A percentile compares a stretch with the other conserved stretches of the same genome.
Evolutionary conservation across 92 coral and sea anemone genomes (phyloP).

Genomic region (Parazoanthus swiftii): DNA sequence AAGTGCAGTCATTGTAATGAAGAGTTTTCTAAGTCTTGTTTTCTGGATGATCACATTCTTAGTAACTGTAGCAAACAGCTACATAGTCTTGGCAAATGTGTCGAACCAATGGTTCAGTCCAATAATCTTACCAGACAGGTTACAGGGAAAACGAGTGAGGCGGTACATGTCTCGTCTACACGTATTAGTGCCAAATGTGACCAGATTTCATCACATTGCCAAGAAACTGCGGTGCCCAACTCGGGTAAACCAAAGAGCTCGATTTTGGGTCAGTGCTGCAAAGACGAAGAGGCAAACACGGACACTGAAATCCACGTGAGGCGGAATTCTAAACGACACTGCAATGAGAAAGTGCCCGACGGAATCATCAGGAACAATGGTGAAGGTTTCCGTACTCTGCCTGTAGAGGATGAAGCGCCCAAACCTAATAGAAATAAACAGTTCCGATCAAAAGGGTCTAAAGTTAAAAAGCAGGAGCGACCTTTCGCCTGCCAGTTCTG

Average conservation of each 20-base stretch:
- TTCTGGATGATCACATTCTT: conserved; percentile 18
- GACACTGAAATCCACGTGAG: neutral
- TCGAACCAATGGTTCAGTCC: neutral
- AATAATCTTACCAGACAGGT: neutral
- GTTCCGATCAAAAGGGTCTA: neutral
- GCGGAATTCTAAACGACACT: neutral
- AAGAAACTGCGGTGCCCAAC: neutral
- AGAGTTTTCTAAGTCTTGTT: conserved; percentile 3
- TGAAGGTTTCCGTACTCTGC: neutral
- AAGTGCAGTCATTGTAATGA: conserved; percentile 11
- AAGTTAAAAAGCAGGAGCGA: neutral
- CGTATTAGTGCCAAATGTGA: neutral
- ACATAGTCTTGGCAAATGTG: neutral
- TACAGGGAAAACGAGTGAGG: neutral
- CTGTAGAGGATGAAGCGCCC: neutral
- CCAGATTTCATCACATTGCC: neutral
- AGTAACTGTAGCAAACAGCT: neutral
- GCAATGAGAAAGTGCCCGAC: neutral
- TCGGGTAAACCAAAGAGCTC: neutral
- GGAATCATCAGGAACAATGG: neutral
- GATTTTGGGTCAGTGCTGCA: neutral
- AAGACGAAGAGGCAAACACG: neutral
- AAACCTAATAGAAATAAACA: neutral
- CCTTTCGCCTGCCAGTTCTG: conserved; percentile 14
- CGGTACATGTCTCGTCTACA: no score